Evolutionary conservation across 2,113 vertebrate species (phyloP), one percentile per base, ranked within the genome.

Genomic region (Rhabdomys dilectus): DNA sequence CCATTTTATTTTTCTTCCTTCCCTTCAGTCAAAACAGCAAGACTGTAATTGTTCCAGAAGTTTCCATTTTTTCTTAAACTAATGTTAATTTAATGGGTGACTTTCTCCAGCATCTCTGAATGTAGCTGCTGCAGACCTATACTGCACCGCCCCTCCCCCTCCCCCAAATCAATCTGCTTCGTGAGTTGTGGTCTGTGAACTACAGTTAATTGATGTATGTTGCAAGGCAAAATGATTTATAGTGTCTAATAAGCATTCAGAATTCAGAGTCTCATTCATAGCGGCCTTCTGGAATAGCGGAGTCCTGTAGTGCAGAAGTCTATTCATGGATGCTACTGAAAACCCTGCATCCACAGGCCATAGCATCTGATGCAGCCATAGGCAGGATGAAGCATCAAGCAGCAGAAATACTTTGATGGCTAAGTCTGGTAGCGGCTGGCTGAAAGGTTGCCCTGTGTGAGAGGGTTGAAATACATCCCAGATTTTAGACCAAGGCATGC

Each of bases 1-100:
- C 97, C 75, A 90, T 98, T 97, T 97, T 80, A n/a, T 51, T 51
- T 91, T 95, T 34, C 91, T 95, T 34, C 91, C 34, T 58, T 84
- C 96, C 58, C 92, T 97, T 97, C 93, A 96, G 89, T 97, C 97
- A 97, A 98, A 98, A 98, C 48, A 97, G 96, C 97, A 98, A 98
- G 78, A 98, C 97, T 98, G 98, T 98, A 98, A 99, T 98, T 98
- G 97, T 97, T 97, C 93, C 31, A 48, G 91, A 98, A 98, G 96
- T 97, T 98, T 98, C 98, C 58, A 96, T 98, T 98, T 98, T 98
- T 98, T 96, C 98, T 98, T 98, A 98, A 98, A 97, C 77, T 98
- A 98, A 98, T 98, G 96, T 98, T 99, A 98, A 98, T 99, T 99
- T 99, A 99, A 99, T 98, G 98, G 98, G 96, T 89, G 26, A 94